Base-by-base conservation (phyloP, 2,888 invertebrate genomes). In the Drepana falcataria region DNA sequence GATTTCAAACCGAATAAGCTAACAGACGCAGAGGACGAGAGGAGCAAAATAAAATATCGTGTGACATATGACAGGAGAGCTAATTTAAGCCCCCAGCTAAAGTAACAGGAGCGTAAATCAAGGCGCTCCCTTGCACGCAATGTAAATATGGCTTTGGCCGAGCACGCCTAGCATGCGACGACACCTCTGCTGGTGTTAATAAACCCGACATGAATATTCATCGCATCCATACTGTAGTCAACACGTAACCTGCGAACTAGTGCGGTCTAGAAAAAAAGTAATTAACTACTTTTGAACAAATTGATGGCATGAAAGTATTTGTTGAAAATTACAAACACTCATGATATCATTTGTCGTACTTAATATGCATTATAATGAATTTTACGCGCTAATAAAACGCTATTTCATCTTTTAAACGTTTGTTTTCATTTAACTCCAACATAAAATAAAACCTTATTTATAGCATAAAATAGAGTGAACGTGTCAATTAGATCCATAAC, bases 1-100 rank as follows among this genome's bases (percentile, higher is more conserved):
- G 79, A 79, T 80, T 81, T 81, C 73, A 73, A 79, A 81, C 79
- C 79, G 81, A 83, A 81, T 78, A 75, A 75, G 77, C 71, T 63
- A 60, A 70, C 67, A 69, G 71, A 66, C 79, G 67, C 66, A 63
- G 68, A 65, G 71, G 71, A 62, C 66, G 68, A 65, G 73, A 74
- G 77, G 72, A 80, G 75, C 71, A 79, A 82, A 83, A 86, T 81
- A 85, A 88, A 82, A 84, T 81, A 77, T 82, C 75, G 76, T 81
- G 83, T 82, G 87, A 87, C 86, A 87, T 79, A 83, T 80, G 83
- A 82, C 84, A 79, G 76, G 51, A 75, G 77, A 79, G 83, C 82
- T 87, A 87, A 89, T 87, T 89, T 83, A 88, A 85, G 75, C 79
- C 76, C 78, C 84, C 79, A 77, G 77, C 68, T 75, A 66, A 75